Evolutionary conservation across 2,888 invertebrate species (phyloP), one percentile per base, ranked within the genome.

Genomic region (Oscheius myriophilus): DNA sequence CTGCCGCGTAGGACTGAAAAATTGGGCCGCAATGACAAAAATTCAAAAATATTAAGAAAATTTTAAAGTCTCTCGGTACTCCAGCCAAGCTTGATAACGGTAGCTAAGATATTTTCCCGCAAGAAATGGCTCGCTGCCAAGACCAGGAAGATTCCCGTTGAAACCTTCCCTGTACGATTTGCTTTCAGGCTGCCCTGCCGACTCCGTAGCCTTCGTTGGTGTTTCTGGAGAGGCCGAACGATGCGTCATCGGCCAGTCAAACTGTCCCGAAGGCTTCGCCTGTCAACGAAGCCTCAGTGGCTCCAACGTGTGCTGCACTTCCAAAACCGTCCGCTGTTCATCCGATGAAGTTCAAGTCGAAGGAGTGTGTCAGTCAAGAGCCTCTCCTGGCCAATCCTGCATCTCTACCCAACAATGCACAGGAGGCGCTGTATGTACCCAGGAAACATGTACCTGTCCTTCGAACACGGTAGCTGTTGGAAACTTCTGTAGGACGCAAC

Each of bases 221-320:
- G 65, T 80, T 57, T 69, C 71, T 2, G 80, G 80, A 23, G 80
- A 78, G 42, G 72, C 80, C 11, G 76, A 80, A 55, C 69, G 72
- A 42, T 80, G 80, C 62, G 71, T 76, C 3, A 71, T 80, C 39
- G 77, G 77, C 3, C 75, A 77, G 55, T 75, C 73, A 26, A 74
- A 76, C 33, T 80, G 80, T 71, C 80, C 80, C 23, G 61, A 58
- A 33, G 78, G 77, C 43, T 80, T 78, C 65, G 73, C 72, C 12
- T 80, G 80, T 46, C 73, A 73, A 54, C 62, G 68, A 42, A 72
- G 73, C 12, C 18, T 58, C 12, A 71, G 61, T 0, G 79, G 77
- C 12, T 68, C 69, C 52, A 71, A 75, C 54, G 73, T 76, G 0
- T 78, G 78, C 54, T 80, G 80, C 54, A 74, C 77, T 23, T 69